A percentile compares a stretch with the other conserved stretches of the same genome.
These are phyloP conservation scores for Siderastrea radians DNA, from an alignment of 92 coral and sea anemone genomes.

Conservation along the genomic window DNA sequence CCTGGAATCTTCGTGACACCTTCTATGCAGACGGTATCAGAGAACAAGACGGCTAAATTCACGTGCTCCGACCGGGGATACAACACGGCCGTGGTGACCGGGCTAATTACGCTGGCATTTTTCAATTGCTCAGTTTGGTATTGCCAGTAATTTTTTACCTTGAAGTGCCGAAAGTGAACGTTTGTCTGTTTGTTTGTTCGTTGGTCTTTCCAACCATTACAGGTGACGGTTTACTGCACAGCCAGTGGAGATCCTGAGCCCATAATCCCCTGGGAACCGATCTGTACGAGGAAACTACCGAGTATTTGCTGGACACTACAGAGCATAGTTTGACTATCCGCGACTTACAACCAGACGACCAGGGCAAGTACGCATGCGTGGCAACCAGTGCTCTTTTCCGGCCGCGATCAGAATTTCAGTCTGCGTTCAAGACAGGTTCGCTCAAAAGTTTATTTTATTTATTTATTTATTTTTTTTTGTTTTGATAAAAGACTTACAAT, in stretches of 20 bases:
- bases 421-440: constrained; percentile 53
- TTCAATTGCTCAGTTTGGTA: too few species aligned
- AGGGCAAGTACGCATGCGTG: constrained; percentile 78
- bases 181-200: too few species aligned
- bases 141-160: too few species aligned
- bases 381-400: constrained; percentile 72
- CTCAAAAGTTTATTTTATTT: background rate
- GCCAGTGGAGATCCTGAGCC: constrained; percentile 63
- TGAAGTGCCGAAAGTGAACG: too few species aligned
- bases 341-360: constrained; percentile 55
- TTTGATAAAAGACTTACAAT: too few species aligned
- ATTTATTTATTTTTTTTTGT: too few species aligned
- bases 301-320: background rate
- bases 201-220: too few species aligned
- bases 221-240: constrained; percentile 49
- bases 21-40: constrained; percentile 55
- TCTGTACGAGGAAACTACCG: constrained; percentile 29
- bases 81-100: constrained; percentile 48
- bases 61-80: constrained; percentile 49
- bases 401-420: constrained; percentile 26
- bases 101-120: constrained; percentile 4
- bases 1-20: constrained; percentile 66
- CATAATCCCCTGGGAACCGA: constrained; percentile 61
- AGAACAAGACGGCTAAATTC: constrained; percentile 64
- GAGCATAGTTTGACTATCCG: constrained; percentile 51